These are phyloP conservation scores for Bombus ignitus DNA, from an alignment of 1,140 invertebrate species.

Conservation along the genomic window DNA sequence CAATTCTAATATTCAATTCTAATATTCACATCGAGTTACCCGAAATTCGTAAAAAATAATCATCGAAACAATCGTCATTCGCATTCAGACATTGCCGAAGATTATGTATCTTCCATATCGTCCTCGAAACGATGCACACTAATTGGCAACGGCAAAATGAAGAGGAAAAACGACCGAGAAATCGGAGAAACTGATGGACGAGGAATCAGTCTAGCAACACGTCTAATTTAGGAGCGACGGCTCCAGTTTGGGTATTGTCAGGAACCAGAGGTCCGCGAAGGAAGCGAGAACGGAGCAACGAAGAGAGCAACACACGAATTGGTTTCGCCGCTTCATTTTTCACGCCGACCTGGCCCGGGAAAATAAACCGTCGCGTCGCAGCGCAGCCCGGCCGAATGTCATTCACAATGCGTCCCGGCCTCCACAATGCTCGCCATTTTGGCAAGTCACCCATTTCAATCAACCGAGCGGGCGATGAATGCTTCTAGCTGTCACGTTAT, in stretches of 20 bases:
- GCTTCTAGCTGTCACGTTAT: neutral
- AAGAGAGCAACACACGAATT: slow-evolving; percentile 60
- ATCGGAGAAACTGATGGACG: neutral
- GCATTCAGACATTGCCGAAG: neutral
- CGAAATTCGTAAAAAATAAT: neutral
- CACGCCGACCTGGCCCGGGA: slow-evolving; percentile 50
- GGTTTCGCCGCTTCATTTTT: slow-evolving; percentile 68
- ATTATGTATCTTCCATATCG: neutral
- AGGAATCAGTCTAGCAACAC: neutral
- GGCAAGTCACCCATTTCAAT: slow-evolving; percentile 71
- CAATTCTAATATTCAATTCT: neutral
- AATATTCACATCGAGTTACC: neutral
- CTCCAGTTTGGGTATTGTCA: slow-evolving; percentile 54
- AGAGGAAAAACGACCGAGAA: neutral
- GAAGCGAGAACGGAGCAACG: slow-evolving; percentile 36
- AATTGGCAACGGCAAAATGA: neutral
- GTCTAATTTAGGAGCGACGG: slow-evolving; percentile 45
- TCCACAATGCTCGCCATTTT: slow-evolving; percentile 57
- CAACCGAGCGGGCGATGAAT: slow-evolving; percentile 40
- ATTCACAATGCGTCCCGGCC: slow-evolving; percentile 48
- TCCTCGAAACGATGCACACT: neutral
- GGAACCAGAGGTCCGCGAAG: neutral
- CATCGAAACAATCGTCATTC: neutral
- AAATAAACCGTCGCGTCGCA: slow-evolving; percentile 61
- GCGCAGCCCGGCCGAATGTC: slow-evolving; percentile 31